Conservation (phyloP, 1,140 invertebrate genomes). For the Oryctes rhinoceros region DNA sequence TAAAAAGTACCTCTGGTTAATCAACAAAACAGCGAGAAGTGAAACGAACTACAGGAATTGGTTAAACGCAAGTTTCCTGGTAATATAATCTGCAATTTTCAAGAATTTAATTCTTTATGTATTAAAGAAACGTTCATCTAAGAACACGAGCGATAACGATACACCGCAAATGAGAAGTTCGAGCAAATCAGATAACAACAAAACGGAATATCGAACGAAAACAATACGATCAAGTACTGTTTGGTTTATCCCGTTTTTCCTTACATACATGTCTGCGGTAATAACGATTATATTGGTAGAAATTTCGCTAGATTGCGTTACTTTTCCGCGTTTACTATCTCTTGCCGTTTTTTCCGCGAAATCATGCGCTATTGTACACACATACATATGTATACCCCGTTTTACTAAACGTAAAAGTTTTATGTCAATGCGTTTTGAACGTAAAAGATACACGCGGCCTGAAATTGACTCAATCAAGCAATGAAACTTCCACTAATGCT, state of each 20-base stretch:
- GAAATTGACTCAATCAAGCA: slow-evolving; percentile 21
- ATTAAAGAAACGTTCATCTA: neutral
- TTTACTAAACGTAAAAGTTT: neutral
- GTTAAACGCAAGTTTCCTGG: slow-evolving; percentile 17
- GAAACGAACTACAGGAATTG: neutral
- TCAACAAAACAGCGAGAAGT: neutral
- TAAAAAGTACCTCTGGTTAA: neutral
- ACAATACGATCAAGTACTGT: too few relatives aligned
- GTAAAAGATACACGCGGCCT: slow-evolving; percentile 7
- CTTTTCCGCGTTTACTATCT: too few relatives aligned
- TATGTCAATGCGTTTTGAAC: neutral
- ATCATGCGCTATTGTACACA: neutral
- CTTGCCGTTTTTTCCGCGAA: neutral
- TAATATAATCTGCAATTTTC: neutral
- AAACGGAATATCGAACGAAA: too few relatives aligned
- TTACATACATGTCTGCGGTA: too few relatives aligned
- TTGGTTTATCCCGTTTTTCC: too few relatives aligned
- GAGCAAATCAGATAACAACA: too few relatives aligned
- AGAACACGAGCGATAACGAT: neutral
- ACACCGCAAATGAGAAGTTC: neutral
- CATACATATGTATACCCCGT: neutral
- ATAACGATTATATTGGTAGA: neutral
- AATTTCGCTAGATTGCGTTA: neutral
- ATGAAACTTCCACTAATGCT: slow-evolving; percentile 1
- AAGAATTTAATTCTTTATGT: neutral